Evolutionary conservation across 2,888 invertebrate species (phyloP).

Genomic region (Drosophila paranaensis): DNA sequence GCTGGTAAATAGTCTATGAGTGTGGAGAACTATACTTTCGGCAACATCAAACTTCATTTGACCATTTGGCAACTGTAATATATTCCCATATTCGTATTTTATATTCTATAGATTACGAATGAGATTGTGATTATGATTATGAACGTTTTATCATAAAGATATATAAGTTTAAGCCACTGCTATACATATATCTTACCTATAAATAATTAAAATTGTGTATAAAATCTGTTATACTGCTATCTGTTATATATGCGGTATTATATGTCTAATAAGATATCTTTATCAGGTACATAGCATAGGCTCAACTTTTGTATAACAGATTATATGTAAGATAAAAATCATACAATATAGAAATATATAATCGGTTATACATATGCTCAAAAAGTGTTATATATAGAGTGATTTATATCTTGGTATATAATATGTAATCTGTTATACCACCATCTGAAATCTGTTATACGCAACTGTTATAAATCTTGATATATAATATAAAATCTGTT

Average conservation of each 20-base stretch:
- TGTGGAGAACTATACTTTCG: background rate
- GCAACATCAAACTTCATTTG: too few species aligned
- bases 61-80: too few species aligned
- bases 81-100: too few species aligned
- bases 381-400: background rate
- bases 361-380: background rate
- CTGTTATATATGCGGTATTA: background rate
- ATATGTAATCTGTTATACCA: background rate
- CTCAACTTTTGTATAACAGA: too few species aligned
- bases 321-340: too few species aligned
- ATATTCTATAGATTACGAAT: too few species aligned
- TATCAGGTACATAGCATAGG: too few species aligned
- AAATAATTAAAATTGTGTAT: too few species aligned
- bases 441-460: too few species aligned
- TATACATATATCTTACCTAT: background rate
- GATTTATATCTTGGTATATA: too few species aligned
- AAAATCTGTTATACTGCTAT: background rate
- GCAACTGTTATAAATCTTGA: background rate
- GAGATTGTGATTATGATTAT: too few species aligned
- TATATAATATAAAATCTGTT: background rate
- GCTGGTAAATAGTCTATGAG: background rate
- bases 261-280: background rate
- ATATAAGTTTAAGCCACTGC: background rate
- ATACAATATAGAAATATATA: background rate
- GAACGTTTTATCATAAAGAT: too few species aligned